Conservation (phyloP, 35 echinoderm and acorn worm species). For the Ophioderma brevispina region DNA sequence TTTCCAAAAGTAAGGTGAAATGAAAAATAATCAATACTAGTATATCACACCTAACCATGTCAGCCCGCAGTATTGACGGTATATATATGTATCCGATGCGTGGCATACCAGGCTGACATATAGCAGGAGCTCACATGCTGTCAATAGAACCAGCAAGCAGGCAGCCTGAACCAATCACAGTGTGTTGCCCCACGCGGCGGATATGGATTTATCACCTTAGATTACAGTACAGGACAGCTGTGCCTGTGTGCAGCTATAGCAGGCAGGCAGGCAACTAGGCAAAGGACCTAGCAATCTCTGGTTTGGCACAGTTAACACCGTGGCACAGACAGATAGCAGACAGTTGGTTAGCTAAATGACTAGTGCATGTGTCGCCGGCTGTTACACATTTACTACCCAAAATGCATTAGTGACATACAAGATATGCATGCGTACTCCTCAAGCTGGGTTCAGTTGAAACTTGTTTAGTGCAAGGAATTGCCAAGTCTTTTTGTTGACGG, state of each 20-base stretch:
- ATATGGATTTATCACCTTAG: conserved; percentile 72
- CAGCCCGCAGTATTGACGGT: too few relatives aligned
- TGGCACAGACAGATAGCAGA: background rate
- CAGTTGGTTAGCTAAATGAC: background rate
- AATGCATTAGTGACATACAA: background rate
- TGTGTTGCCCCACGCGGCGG: conserved; percentile 30
- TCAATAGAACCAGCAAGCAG: background rate
- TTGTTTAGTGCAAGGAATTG: background rate
- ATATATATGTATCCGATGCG: too few relatives aligned
- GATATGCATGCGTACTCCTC: background rate
- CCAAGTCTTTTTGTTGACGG: background rate
- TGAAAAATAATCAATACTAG: too few relatives aligned
- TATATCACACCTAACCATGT: too few relatives aligned
- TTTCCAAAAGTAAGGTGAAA: too few relatives aligned
- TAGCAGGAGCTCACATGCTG: too few relatives aligned
- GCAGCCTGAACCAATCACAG: conserved; percentile 40
- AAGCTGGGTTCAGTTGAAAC: background rate
- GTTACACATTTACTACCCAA: background rate
- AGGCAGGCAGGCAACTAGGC: background rate
- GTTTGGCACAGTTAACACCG: conserved; percentile 29
- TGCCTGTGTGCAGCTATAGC: conserved; percentile 29
- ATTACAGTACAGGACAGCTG: conserved; percentile 63
- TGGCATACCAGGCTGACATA: too few relatives aligned
- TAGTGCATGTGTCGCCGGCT: background rate
- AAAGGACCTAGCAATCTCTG: too few relatives aligned